phyloP scores from a whole-genome alignment of 2,888 invertebrate genomes.

The Hedya salicella region DNA sequence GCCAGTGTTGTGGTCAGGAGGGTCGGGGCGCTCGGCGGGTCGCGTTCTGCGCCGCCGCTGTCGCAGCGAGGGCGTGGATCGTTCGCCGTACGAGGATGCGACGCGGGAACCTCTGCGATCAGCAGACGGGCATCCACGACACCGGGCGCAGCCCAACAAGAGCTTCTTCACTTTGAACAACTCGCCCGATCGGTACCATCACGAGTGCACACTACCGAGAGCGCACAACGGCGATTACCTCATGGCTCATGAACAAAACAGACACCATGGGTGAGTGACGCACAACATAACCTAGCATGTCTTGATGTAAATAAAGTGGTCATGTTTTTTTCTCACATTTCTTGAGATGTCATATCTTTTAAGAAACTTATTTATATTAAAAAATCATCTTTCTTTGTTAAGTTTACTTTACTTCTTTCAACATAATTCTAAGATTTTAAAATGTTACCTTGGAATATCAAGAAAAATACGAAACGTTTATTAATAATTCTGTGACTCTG shows the following conservation, averaged over 20 bases:
- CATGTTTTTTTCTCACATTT: constrained; percentile 11
- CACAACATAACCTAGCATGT: constrained; percentile 58
- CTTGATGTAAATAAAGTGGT: constrained; percentile 8
- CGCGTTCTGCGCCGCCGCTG: constrained; percentile 79
- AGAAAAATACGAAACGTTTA: too few species aligned
- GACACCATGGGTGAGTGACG: constrained; percentile 66
- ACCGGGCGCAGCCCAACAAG: constrained; percentile 67
- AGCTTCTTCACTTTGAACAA: constrained; percentile 74
- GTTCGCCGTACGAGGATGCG: constrained; percentile 80
- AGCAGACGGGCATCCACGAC: constrained; percentile 63
- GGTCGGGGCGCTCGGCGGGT: constrained; percentile 71
- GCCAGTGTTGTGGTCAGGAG: constrained; percentile 67
- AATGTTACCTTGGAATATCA: too few species aligned
- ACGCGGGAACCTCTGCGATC: constrained; percentile 66
- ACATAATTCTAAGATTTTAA: too few species aligned
- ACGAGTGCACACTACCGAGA: constrained; percentile 72
- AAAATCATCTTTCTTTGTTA: too few species aligned
- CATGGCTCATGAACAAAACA: constrained; percentile 73
- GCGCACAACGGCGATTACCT: constrained; percentile 77
- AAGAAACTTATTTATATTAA: background rate
- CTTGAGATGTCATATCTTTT: background rate
- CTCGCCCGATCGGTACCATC: constrained; percentile 62
- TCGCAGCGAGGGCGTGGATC: constrained; percentile 80
- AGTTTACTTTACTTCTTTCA: too few species aligned
- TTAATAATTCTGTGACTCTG: too few species aligned